These are phyloP conservation scores for Agriotes lineatus DNA, from an alignment of 2,888 invertebrate species.

Conservation along the genomic window DNA sequence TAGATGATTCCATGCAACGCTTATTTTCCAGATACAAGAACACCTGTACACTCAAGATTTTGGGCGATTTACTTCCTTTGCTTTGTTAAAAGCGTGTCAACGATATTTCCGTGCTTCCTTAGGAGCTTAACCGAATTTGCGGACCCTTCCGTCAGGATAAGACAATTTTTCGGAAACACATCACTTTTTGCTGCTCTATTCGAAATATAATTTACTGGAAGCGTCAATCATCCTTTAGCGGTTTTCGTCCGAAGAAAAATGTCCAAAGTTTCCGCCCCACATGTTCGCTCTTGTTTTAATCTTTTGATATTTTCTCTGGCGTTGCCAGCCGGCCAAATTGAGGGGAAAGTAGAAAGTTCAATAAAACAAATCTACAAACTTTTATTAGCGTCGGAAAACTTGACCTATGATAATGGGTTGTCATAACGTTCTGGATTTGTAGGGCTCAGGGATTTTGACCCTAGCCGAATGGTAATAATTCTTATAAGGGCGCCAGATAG, in stretches of 20 bases:
- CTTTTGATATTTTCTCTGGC: constrained; percentile 11
- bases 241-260: neutral
- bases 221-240: constrained; percentile 12
- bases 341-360: constrained; percentile 14
- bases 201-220: constrained; percentile 13
- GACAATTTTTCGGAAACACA: constrained; percentile 1
- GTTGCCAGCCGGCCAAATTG: constrained; percentile 3
- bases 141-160: constrained; percentile 1
- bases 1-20: no score
- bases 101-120: neutral
- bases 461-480: constrained; percentile 8
- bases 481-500: constrained; percentile 8
- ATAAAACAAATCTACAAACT: constrained; percentile 15
- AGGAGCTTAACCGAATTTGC: constrained; percentile 2
- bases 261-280: neutral
- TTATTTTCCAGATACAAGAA: no score
- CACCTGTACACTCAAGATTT: no score
- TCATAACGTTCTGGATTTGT: constrained; percentile 15
- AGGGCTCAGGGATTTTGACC: constrained; percentile 1
- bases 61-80: no score
- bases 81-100: neutral
- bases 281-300: constrained; percentile 2
- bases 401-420: constrained; percentile 19
- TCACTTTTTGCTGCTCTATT: constrained; percentile 9
- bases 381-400: constrained; percentile 18